Conservation (phyloP, 2,888 invertebrate genomes). For the Gasteruption jaculator region DNA sequence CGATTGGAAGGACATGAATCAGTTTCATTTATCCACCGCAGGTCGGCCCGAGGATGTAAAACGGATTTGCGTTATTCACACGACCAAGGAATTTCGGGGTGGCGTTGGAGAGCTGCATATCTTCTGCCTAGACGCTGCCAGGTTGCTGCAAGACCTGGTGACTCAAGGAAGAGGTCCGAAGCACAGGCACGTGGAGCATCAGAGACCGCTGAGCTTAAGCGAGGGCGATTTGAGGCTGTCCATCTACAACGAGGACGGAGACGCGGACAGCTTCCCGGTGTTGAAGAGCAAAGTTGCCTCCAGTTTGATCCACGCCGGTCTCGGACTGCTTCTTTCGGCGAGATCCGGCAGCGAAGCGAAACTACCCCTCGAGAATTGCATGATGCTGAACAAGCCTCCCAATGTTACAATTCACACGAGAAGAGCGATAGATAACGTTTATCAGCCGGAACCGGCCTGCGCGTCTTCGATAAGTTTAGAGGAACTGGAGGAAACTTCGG, state of each 20-base stretch:
- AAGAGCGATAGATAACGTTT: constrained; percentile 39
- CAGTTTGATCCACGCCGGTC: constrained; percentile 33
- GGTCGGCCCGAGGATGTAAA: constrained; percentile 56
- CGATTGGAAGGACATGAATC: constrained; percentile 61
- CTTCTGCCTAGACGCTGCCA: constrained; percentile 52
- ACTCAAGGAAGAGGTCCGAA: constrained; percentile 50
- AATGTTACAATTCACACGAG: constrained; percentile 24
- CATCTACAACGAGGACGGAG: constrained; percentile 22
- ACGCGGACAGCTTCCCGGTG: constrained; percentile 22
- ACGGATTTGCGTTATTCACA: constrained; percentile 59
- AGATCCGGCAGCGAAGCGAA: constrained; percentile 35
- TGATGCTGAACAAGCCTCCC: constrained; percentile 24
- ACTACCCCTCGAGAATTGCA: constrained; percentile 25
- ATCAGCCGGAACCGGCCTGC: constrained; percentile 37
- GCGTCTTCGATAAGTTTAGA: constrained; percentile 30
- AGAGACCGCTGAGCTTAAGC: constrained; percentile 51
- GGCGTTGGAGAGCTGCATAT: constrained; percentile 55
- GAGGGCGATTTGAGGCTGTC: constrained; percentile 52
- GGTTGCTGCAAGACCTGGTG: constrained; percentile 52
- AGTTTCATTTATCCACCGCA: constrained; percentile 56
- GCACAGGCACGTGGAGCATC: constrained; percentile 25
- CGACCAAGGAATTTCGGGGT: constrained; percentile 56
- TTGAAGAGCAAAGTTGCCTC: constrained; percentile 31
- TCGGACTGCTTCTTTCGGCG: constrained; percentile 30
- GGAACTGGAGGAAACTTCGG: constrained; percentile 29